phyloP scores from a whole-genome alignment of 2,113 vertebrate genomes.

The Carassius auratus region DNA sequence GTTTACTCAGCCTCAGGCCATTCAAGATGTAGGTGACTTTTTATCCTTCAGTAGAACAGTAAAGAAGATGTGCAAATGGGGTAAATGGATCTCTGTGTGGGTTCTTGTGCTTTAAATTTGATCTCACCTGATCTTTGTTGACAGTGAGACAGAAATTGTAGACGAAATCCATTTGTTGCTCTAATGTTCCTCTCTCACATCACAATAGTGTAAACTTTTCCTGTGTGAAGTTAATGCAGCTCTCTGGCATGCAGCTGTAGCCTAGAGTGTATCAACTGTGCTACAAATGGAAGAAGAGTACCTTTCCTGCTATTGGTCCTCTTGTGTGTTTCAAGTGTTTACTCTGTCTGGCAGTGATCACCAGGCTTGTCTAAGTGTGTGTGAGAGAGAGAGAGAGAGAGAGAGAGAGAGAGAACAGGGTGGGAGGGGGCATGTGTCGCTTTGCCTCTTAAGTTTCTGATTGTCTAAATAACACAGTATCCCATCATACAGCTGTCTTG shows the following conservation, averaged over 20 bases:
- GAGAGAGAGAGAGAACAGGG: slow-evolving; percentile 14
- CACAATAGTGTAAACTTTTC: too few species aligned
- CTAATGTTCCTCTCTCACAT: too few species aligned
- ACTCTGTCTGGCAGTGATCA: slow-evolving; percentile 90
- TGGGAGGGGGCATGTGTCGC: slow-evolving; percentile 82
- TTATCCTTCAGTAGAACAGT: too few species aligned
- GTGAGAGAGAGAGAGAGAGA: slow-evolving; percentile 60
- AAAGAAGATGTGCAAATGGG: background rate
- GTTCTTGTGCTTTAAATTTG: background rate
- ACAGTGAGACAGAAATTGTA: background rate
- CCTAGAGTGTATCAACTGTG: slow-evolving; percentile 60
- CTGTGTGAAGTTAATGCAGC: background rate
- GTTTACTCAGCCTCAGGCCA: too few species aligned
- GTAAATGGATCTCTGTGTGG: background rate
- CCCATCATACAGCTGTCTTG: slow-evolving; percentile 98
- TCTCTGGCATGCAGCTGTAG: slow-evolving; percentile 57
- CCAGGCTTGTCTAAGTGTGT: slow-evolving; percentile 84
- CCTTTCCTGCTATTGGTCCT: slow-evolving; percentile 55
- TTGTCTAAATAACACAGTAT: slow-evolving; percentile 99
- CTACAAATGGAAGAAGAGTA: slow-evolving; percentile 67
- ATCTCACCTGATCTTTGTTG: background rate
- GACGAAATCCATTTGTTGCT: slow-evolving; percentile 11
- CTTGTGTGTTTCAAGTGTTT: slow-evolving; percentile 61
- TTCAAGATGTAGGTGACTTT: too few species aligned
- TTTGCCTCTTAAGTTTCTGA: slow-evolving; percentile 98